These are phyloP conservation scores for Morone saxatilis DNA, from an alignment of 2,113 vertebrate species.

Conservation along the genomic window DNA sequence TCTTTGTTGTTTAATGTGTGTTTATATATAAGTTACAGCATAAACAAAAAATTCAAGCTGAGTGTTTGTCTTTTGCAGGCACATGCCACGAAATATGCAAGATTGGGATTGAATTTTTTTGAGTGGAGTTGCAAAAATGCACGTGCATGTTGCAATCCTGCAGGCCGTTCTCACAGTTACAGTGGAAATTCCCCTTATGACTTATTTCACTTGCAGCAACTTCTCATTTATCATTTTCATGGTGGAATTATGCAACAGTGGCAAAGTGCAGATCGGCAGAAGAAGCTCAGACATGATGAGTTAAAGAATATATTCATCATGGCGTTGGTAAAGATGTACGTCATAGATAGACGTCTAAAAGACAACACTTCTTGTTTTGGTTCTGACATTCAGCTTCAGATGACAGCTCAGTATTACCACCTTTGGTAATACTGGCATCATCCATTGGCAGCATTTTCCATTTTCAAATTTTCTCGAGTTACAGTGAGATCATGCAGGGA, in stretches of 20 bases:
- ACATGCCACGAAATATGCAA: background rate
- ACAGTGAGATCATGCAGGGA: background rate
- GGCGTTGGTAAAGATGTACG: background rate
- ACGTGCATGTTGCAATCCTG: background rate
- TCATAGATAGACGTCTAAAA: background rate
- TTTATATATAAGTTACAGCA: background rate
- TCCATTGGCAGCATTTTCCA: background rate
- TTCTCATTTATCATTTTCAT: conserved; percentile 13
- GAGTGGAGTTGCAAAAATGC: background rate
- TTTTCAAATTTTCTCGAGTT: background rate
- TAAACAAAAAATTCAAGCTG: background rate
- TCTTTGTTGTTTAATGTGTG: background rate
- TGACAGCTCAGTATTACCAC: background rate
- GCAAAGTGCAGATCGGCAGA: background rate
- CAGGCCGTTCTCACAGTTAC: background rate
- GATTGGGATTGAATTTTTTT: background rate
- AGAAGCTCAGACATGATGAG: background rate
- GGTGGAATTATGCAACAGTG: background rate
- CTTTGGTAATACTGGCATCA: background rate
- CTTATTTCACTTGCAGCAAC: background rate
- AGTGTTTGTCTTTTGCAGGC: background rate
- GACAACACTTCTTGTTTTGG: background rate
- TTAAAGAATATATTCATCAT: background rate
- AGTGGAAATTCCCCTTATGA: background rate
- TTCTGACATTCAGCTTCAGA: background rate